phyloP scores from a whole-genome alignment of 2,113 vertebrate genomes.

The Aleadryas rufinucha region DNA sequence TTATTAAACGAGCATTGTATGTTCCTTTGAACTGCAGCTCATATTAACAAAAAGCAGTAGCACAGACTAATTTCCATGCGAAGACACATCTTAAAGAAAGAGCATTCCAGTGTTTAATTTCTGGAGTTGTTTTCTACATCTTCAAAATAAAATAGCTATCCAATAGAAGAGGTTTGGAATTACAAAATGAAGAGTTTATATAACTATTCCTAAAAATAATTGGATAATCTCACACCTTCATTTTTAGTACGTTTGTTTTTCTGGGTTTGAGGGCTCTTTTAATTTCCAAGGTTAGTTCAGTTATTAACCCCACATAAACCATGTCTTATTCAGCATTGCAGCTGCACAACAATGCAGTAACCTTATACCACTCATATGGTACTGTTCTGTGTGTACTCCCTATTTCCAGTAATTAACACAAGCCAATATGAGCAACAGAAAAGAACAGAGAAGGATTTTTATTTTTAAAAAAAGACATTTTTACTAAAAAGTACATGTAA shows the following conservation, averaged over 20 bases:
- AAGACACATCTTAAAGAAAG: constrained; percentile 8
- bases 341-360: background rate
- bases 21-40: constrained; percentile 9
- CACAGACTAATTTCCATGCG: background rate
- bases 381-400: background rate
- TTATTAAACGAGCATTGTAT: background rate
- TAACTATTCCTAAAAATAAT: background rate
- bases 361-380: background rate
- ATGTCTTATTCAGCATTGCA: background rate
- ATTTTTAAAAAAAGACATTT: background rate
- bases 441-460: background rate
- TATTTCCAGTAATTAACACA: background rate
- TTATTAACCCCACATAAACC: background rate
- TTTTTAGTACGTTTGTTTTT: background rate
- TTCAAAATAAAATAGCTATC: background rate
- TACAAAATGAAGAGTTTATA: background rate
- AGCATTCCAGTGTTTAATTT: background rate
- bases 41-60: background rate
- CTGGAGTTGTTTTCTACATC: background rate
- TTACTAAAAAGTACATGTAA: background rate
- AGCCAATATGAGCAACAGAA: background rate
- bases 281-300: background rate
- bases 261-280: background rate
- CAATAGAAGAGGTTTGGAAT: background rate
- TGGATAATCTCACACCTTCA: background rate